Evolutionary conservation across 2,113 vertebrate genomes (phyloP).

Genomic region (Odocoileus virginianus): DNA sequence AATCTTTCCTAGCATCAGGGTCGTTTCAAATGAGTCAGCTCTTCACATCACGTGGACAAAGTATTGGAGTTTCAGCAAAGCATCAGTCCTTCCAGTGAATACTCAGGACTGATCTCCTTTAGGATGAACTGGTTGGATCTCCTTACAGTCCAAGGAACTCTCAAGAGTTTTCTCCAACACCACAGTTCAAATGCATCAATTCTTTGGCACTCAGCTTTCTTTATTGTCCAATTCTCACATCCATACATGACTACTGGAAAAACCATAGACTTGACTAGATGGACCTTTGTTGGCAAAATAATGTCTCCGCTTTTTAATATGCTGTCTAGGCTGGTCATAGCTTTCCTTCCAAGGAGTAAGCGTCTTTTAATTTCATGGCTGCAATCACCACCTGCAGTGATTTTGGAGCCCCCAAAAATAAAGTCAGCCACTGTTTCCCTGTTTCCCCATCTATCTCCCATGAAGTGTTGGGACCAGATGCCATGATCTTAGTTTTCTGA

Average conservation of each 20-base stretch:
- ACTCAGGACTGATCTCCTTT: not conserved
- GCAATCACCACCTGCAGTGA: not conserved
- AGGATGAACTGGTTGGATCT: not conserved
- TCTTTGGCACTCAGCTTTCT: not conserved
- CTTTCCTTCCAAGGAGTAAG: not conserved
- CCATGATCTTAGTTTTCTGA: not conserved
- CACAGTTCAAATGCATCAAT: not conserved
- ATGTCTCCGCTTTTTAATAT: not conserved
- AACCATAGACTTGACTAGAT: not conserved
- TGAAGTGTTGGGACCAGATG: not conserved
- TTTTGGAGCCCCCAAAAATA: not conserved
- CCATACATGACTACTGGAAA: not conserved
- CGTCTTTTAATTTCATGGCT: not conserved
- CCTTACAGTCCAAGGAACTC: not conserved
- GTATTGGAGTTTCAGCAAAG: not conserved
- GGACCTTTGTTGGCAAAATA: not conserved
- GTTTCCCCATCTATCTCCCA: not conserved
- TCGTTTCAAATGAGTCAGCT: not conserved
- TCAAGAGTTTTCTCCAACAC: not conserved
- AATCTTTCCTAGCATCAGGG: not conserved
- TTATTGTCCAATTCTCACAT: not conserved
- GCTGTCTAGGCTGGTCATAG: not conserved
- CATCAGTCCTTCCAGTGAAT: not conserved
- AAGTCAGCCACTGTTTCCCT: not conserved
- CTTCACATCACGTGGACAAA: not conserved